Percentiles rank a stretch among this genome's conserved stretches.
Evolutionary conservation across 2,797 vertebrate genomes (phyloP).

Genomic region (Yasuhikotakia modesta): DNA sequence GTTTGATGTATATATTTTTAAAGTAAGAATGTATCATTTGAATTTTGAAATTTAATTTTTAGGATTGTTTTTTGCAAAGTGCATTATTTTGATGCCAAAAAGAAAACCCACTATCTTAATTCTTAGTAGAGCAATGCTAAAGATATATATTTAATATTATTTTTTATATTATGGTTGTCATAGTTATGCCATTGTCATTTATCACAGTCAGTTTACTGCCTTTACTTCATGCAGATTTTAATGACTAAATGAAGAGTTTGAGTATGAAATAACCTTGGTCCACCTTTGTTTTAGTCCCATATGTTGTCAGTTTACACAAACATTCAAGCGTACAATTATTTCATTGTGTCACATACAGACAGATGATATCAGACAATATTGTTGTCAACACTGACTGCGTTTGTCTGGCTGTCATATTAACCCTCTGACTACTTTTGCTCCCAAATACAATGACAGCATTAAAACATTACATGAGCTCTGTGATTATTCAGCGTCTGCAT

Average conservation of each 20-base stretch:
- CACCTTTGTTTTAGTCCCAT: constrained; percentile 7
- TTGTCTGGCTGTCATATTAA: constrained; percentile 25
- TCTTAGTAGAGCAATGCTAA: too few species aligned
- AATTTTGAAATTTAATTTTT: too few species aligned
- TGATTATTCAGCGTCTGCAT: background rate
- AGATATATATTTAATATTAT: too few species aligned
- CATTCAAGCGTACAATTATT: constrained; percentile 10
- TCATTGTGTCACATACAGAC: constrained; percentile 14
- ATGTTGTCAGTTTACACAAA: constrained; percentile 15
- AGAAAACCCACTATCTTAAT: too few species aligned
- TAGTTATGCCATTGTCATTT: background rate
- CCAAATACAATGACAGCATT: constrained; percentile 16
- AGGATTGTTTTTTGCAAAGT: too few species aligned
- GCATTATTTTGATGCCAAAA: too few species aligned
- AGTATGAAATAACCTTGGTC: background rate
- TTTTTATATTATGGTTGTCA: too few species aligned
- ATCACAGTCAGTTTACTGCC: background rate
- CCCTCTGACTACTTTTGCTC: constrained; percentile 1
- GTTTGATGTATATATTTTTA: too few species aligned
- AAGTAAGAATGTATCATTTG: background rate
- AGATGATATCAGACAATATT: constrained; percentile 38
- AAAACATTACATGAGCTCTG: constrained; percentile 13
- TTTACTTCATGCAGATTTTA: background rate
- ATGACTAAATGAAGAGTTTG: too few species aligned
- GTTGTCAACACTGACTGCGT: constrained; percentile 26